Evolutionary conservation across 2,113 vertebrate species (phyloP).

Genomic region (Chloropsis hardwickii): DNA sequence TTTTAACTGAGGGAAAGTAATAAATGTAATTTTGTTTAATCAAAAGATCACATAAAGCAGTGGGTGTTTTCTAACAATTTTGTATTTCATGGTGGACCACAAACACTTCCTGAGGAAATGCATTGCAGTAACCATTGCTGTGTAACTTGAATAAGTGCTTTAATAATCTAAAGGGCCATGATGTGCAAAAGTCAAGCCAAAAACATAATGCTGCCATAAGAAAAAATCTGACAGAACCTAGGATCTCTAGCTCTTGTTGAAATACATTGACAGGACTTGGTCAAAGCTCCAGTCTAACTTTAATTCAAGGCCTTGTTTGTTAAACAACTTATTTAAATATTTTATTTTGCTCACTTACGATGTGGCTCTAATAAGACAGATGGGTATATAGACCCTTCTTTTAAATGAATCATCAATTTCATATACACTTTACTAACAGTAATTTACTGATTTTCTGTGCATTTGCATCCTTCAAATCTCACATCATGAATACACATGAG

Average conservation of each 20-base stretch:
- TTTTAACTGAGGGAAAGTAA: neutral
- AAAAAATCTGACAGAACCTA: neutral
- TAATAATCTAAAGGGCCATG: neutral
- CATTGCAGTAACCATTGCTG: neutral
- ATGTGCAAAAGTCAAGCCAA: neutral
- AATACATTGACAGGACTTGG: neutral
- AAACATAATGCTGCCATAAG: neutral
- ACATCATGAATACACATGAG: accelerated
- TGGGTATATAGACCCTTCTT: neutral
- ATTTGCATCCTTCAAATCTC: neutral
- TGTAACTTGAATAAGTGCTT: neutral
- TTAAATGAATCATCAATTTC: neutral
- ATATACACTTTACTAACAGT: neutral
- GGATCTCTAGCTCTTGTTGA: neutral
- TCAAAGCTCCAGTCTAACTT: neutral
- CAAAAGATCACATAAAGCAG: conserved; percentile 19
- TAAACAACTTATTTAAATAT: neutral
- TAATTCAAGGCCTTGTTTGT: neutral
- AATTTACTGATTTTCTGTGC: neutral
- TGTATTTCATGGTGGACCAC: conserved; percentile 64
- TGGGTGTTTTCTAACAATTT: conserved; percentile 46
- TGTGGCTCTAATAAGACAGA: neutral
- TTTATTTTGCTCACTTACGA: neutral
- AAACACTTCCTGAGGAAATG: conserved; percentile 72
- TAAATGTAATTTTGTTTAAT: neutral